Evolutionary conservation across 2,113 vertebrate genomes (phyloP).

Genomic region (Picathartes gymnocephalus): DNA sequence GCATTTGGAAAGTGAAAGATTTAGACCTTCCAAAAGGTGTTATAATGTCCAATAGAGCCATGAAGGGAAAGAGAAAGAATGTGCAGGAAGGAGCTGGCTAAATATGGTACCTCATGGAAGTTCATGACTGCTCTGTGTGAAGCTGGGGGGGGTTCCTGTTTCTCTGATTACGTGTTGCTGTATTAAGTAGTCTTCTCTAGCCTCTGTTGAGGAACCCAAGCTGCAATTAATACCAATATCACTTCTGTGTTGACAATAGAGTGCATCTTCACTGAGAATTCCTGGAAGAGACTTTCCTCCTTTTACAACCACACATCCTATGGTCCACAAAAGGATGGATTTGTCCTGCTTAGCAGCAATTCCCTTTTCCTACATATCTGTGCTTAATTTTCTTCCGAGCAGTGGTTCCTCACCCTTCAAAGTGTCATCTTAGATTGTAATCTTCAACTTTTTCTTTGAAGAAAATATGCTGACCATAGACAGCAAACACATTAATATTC

Average conservation of each 20-base stretch:
- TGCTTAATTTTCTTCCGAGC: neutral
- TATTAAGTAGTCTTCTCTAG: neutral
- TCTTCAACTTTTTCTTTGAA: neutral
- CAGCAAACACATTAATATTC: neutral
- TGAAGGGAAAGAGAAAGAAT: neutral
- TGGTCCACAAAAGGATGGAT: neutral
- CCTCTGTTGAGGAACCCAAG: neutral
- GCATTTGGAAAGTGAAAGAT: neutral
- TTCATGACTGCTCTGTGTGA: neutral
- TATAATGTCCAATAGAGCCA: neutral
- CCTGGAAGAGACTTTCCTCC: neutral
- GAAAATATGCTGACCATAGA: neutral
- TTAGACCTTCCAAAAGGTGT: neutral
- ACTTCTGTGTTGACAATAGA: neutral
- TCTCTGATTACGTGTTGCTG: neutral
- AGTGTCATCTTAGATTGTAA: neutral
- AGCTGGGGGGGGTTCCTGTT: neutral
- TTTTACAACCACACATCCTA: neutral
- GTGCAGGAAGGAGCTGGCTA: neutral
- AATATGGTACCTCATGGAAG: neutral
- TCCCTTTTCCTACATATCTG: neutral
- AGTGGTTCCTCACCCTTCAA: neutral
- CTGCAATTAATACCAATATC: neutral
- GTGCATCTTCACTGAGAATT: neutral
- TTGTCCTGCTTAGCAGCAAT: neutral